phyloP scores from a whole-genome alignment of 1,140 invertebrate species.

The Dolichoris vasculosae region DNA sequence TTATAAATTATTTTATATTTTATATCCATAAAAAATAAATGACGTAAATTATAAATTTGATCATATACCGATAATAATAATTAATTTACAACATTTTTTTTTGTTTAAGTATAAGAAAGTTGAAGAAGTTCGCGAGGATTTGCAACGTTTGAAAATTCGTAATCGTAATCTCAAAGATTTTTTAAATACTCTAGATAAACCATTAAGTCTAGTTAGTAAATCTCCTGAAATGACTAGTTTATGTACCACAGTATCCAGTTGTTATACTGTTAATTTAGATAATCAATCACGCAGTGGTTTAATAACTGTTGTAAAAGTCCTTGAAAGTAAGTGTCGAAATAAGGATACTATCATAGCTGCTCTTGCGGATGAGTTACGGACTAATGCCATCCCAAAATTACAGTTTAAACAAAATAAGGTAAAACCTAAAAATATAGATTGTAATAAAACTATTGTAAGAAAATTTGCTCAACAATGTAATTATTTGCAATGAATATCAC shows the following conservation, averaged over 20 bases:
- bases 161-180: constrained; percentile 48
- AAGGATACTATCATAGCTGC: constrained; percentile 54
- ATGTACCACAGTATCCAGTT: constrained; percentile 22
- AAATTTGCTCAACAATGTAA: not conserved
- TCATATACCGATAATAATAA: too few species aligned
- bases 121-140: constrained; percentile 32
- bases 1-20: too few species aligned
- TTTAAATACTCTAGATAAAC: constrained; percentile 12
- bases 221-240: not conserved
- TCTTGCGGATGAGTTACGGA: constrained; percentile 50
- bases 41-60: too few species aligned
- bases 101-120: constrained; percentile 15
- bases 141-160: constrained; percentile 45
- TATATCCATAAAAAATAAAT: too few species aligned
- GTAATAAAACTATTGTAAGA: too few species aligned
- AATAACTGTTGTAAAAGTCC: constrained; percentile 2
- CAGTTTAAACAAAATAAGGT: not conserved
- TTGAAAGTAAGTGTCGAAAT: constrained; percentile 29
- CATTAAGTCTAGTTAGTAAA: not conserved
- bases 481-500: not conserved
- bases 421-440: not conserved
- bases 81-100: constrained; percentile 1
- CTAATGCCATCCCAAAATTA: not conserved
- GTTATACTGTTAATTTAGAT: not conserved
- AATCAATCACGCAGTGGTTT: constrained; percentile 23